A percentile compares a stretch with the other conserved stretches of the same genome.
Conservation (phyloP, 2,797 vertebrate genomes). For the Tangara arthus region DNA sequence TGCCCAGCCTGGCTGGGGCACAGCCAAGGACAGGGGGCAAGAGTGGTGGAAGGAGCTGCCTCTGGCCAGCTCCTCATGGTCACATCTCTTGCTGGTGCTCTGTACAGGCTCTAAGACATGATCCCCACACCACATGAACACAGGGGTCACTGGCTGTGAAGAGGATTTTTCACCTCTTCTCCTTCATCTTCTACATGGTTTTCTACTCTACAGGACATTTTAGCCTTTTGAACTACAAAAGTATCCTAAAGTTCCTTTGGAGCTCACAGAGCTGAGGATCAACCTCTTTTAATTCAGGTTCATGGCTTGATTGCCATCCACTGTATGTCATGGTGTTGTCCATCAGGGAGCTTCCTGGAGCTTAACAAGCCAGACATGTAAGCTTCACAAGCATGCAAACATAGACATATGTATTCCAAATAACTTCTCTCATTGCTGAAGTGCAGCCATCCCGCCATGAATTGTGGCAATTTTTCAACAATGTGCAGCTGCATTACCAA, state of each 20-base stretch:
- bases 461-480: constrained; percentile 62
- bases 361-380: constrained; percentile 11
- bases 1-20: not conserved
- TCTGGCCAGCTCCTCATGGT: rapidly evolving
- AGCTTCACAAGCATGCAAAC: constrained; percentile 21
- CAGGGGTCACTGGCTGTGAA: not conserved
- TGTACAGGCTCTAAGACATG: not conserved
- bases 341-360: constrained; percentile 17
- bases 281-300: not conserved
- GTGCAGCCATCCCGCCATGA: constrained; percentile 7
- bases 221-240: not conserved
- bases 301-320: not conserved
- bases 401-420: constrained; percentile 41
- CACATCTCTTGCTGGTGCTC: not conserved
- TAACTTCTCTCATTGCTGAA: constrained; percentile 56
- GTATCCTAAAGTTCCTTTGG: not conserved
- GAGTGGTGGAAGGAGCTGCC: not conserved
- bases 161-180: not conserved
- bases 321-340: not conserved
- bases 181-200: not conserved
- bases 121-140: rapidly evolving
- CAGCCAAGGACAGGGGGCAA: rapidly evolving
- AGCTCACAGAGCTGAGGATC: not conserved
- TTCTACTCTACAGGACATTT: not conserved
- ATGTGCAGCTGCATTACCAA: constrained; percentile 53